A percentile compares a stretch with the other conserved stretches of the same genome.
phyloP scores from a whole-genome alignment of 2,113 vertebrate genomes.

The Galbula dea region DNA sequence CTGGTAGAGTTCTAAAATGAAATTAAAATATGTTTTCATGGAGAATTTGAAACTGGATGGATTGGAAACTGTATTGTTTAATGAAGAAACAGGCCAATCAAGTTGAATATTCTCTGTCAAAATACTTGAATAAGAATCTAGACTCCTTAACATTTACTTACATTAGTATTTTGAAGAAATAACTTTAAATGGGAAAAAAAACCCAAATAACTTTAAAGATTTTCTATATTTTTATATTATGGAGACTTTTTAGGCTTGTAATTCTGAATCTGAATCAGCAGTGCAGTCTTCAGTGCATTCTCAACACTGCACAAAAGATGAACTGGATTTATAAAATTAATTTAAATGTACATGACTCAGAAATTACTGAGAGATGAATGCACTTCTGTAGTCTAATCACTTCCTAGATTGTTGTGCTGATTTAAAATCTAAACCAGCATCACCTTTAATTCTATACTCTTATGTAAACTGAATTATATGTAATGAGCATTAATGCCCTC shows the following conservation, averaged over 20 bases:
- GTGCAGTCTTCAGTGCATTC: not conserved
- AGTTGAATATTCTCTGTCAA: not conserved
- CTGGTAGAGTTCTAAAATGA: not conserved
- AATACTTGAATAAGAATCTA: not conserved
- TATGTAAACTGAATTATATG: not conserved
- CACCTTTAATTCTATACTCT: not conserved
- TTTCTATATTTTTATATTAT: not conserved
- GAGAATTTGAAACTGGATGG: not conserved
- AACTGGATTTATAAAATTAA: not conserved
- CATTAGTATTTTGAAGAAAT: not conserved
- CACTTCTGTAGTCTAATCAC: not conserved
- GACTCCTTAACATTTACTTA: not conserved
- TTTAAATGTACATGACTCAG: not conserved
- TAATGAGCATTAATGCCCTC: not conserved
- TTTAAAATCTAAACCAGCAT: not conserved
- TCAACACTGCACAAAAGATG: not conserved
- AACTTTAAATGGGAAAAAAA: not conserved
- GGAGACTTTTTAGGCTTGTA: not conserved
- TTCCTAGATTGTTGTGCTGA: not conserved
- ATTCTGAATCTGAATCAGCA: not conserved
- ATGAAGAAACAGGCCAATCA: not conserved
- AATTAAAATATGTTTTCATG: not conserved
- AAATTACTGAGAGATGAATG: not conserved
- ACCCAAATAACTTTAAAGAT: not conserved
- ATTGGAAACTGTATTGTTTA: not conserved